These are phyloP conservation scores for Chaetorhynchus papuensis DNA, from an alignment of 2,113 vertebrate genomes.

Conservation along the genomic window DNA sequence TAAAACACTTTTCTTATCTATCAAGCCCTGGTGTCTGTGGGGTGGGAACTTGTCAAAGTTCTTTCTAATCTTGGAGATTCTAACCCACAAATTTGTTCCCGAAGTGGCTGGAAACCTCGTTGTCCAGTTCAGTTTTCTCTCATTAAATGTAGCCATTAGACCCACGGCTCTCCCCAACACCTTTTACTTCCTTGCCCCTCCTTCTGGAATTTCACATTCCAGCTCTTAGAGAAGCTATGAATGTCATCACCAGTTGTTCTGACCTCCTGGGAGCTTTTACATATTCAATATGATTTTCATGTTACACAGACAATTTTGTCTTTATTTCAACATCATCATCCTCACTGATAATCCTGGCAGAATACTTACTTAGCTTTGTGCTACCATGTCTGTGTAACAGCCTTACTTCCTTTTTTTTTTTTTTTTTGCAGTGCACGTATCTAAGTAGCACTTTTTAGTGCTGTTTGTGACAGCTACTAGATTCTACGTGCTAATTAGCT, in stretches of 20 bases:
- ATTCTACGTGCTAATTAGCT: not conserved
- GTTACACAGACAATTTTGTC: not conserved
- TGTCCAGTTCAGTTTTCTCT: not conserved
- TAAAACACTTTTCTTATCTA: not conserved
- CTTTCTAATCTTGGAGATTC: not conserved
- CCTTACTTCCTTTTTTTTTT: not conserved
- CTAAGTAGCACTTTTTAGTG: not conserved
- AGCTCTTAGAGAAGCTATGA: not conserved
- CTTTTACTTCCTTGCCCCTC: not conserved
- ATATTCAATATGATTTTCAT: fast-evolving
- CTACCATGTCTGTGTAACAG: not conserved
- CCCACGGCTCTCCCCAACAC: not conserved
- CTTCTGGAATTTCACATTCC: not conserved
- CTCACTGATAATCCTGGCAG: not conserved
- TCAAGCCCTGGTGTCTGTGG: not conserved
- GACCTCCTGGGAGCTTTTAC: not conserved
- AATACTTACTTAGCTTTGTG: not conserved
- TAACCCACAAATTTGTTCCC: not conserved
- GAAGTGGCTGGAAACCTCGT: not conserved
- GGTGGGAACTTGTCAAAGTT: not conserved
- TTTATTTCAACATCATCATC: not conserved
- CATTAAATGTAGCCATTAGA: not conserved
- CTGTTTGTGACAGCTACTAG: not conserved
- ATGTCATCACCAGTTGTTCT: not conserved
- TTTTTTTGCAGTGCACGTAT: not conserved